Conservation (phyloP, 2,797 vertebrate species). For the Manis crassicaudata region DNA sequence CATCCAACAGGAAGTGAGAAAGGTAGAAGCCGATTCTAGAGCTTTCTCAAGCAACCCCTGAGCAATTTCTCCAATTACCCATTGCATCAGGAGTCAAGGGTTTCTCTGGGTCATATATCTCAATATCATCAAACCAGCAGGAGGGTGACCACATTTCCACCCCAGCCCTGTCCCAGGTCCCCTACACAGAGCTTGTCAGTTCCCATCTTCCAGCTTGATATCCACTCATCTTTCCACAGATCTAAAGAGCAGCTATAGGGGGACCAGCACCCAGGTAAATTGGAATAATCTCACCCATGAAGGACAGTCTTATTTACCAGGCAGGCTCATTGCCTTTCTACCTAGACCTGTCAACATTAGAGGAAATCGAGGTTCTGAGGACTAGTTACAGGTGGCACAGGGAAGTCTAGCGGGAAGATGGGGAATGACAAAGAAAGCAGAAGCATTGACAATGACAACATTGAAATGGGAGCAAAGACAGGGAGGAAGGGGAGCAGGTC, state of each 20-base stretch:
- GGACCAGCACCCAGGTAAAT: background rate
- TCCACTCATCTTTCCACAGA: background rate
- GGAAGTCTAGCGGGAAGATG: background rate
- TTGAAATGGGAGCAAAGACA: background rate
- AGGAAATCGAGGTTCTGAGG: background rate
- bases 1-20: background rate
- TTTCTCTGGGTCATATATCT: background rate
- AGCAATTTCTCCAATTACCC: background rate
- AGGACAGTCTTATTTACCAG: background rate
- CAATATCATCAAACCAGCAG: background rate
- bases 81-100: background rate
- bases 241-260: background rate
- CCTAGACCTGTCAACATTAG: background rate
- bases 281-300: background rate
- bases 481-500: no score
- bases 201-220: background rate
- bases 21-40: background rate
- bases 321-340: background rate
- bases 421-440: background rate
- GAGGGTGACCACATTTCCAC: background rate
- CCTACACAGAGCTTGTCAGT: rapidly evolving
- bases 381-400: background rate
- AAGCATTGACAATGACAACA: background rate
- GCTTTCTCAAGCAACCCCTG: background rate
- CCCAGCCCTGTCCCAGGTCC: background rate